Conservation (phyloP, 2,888 invertebrate genomes). For the Chydorus sphaericus region DNA sequence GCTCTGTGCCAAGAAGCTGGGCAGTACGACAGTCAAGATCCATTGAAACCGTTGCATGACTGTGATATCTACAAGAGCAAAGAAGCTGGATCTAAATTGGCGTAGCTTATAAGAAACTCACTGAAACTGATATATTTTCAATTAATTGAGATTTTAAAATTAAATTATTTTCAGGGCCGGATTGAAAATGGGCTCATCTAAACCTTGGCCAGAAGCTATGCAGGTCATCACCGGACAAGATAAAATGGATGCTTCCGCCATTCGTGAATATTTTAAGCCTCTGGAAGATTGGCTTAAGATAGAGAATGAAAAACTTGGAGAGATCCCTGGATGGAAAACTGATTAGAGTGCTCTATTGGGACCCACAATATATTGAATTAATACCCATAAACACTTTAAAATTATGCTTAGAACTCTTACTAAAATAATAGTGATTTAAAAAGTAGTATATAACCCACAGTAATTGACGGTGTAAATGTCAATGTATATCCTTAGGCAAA, state of each 20-base stretch:
- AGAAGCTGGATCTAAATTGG: conserved; percentile 65
- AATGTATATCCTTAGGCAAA: too few species aligned
- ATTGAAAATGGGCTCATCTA: conserved; percentile 69
- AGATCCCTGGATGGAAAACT: conserved; percentile 75
- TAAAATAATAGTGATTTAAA: too few species aligned
- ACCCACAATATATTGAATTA: too few species aligned
- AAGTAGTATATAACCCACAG: too few species aligned
- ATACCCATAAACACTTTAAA: too few species aligned
- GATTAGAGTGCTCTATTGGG: too few species aligned
- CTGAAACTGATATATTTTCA: neutral
- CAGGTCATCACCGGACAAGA: conserved; percentile 65
- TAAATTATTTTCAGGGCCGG: conserved; percentile 27
- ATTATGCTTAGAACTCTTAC: too few species aligned
- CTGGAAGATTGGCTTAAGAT: conserved; percentile 72
- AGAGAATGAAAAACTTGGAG: conserved; percentile 67
- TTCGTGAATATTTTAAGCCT: conserved; percentile 79
- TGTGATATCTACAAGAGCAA: conserved; percentile 82
- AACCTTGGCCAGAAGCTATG: conserved; percentile 68
- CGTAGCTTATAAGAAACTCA: conserved; percentile 51
- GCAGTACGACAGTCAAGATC: conserved; percentile 59
- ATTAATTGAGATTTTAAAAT: neutral
- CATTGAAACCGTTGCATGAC: conserved; percentile 56
- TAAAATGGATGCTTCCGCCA: conserved; percentile 59
- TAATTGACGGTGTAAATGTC: too few species aligned
- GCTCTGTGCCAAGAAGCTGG: conserved; percentile 68